Evolutionary conservation across 2,888 invertebrate genomes (phyloP).

Genomic region (Caenorhabditis imperialis): DNA sequence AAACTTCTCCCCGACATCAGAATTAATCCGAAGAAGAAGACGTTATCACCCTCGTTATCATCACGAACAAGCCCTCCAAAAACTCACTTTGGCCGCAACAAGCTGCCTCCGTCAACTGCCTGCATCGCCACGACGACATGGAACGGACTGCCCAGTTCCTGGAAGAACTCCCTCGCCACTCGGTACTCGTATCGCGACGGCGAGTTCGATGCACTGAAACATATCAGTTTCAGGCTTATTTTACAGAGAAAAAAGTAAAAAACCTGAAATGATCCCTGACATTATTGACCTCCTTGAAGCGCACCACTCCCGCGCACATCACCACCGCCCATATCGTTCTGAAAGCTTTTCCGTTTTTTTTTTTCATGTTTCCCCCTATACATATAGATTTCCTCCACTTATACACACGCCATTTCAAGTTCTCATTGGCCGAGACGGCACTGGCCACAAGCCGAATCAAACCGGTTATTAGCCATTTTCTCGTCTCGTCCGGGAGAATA

Average conservation of each 20-base stretch:
- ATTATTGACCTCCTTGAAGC: slow-evolving; percentile 77
- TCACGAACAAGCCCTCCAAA: background rate
- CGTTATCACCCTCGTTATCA: too few species aligned
- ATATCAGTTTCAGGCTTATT: background rate
- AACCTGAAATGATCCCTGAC: slow-evolving; percentile 76
- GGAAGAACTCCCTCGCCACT: slow-evolving; percentile 76
- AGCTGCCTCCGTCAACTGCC: slow-evolving; percentile 73
- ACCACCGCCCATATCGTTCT: slow-evolving; percentile 67
- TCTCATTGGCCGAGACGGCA: background rate
- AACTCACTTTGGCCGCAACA: slow-evolving; percentile 71
- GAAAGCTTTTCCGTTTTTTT: slow-evolving; percentile 24
- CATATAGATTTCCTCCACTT: slow-evolving; percentile 4
- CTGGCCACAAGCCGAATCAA: background rate
- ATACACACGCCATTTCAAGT: slow-evolving; percentile 21
- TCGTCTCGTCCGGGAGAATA: background rate
- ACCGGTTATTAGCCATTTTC: too few species aligned
- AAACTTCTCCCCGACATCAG: too few species aligned
- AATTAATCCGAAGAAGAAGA: too few species aligned
- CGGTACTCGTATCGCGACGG: slow-evolving; percentile 74
- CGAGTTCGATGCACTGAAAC: slow-evolving; percentile 70
- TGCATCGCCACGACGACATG: slow-evolving; percentile 76
- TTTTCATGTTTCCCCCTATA: background rate
- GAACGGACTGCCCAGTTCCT: slow-evolving; percentile 75
- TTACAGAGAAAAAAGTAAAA: background rate
- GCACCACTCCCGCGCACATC: slow-evolving; percentile 68